phyloP scores from a whole-genome alignment of 2,888 invertebrate genomes.

The Chydorus sphaericus region DNA sequence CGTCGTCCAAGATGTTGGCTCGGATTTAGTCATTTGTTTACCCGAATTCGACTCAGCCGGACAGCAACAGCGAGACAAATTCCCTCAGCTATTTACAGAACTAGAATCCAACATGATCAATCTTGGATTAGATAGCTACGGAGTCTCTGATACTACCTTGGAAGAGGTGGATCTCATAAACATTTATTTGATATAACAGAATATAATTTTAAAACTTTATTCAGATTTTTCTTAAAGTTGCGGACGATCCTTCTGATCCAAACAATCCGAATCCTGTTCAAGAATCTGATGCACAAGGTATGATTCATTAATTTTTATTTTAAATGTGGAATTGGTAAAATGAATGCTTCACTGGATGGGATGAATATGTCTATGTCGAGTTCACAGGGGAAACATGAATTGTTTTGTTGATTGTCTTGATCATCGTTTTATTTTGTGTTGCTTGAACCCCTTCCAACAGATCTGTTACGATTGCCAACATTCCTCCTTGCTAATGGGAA shows the following conservation, averaged over 20 bases:
- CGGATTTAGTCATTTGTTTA: constrained; percentile 29
- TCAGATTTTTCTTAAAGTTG: constrained; percentile 33
- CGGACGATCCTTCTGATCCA: constrained; percentile 25
- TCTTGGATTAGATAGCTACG: constrained; percentile 36
- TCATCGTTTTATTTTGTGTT: neutral
- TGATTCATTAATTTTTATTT: neutral
- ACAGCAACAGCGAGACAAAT: constrained; percentile 18
- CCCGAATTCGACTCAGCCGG: constrained; percentile 26
- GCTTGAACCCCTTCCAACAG: neutral
- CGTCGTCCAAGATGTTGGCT: constrained; percentile 32
- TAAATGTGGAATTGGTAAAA: too few relatives aligned
- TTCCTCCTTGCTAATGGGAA: neutral
- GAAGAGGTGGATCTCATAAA: constrained; percentile 37
- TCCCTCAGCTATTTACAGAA: constrained; percentile 16
- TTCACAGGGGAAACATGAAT: too few relatives aligned
- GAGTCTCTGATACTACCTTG: constrained; percentile 40
- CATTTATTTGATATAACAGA: neutral
- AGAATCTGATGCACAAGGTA: neutral
- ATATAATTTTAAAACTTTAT: neutral
- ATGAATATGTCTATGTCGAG: neutral
- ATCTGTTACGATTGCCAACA: too few relatives aligned
- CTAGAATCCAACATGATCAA: constrained; percentile 29
- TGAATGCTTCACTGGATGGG: too few relatives aligned
- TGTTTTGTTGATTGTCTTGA: neutral
- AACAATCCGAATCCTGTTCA: neutral